Evolutionary conservation across 2,888 invertebrate species (phyloP), one percentile per base, ranked within the genome.

Genomic region (Homarus gammarus): DNA sequence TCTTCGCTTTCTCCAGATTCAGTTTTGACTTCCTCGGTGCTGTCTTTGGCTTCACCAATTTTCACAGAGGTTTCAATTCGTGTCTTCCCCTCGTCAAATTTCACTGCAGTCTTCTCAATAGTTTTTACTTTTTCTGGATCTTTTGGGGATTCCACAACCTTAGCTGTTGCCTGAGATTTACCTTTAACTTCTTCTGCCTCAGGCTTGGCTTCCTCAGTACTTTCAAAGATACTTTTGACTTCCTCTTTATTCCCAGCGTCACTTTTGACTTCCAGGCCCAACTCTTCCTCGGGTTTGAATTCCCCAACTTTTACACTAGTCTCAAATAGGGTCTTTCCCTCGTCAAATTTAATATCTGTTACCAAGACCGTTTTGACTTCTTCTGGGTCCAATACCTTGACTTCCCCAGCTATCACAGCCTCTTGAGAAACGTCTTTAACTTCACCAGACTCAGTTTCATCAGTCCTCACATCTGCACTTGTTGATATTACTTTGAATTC

Each of bases 301-400:
- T 85, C 85, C n/a, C 56, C 77, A 22, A 61, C 72, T 31, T 77
- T 56, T 49, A 61, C 75, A 75, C 75, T 8, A 27, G 56, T 77
- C 33, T 85, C 36, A 31, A 85, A 31, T 36, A 40, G 15, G 10
- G 72, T 84, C 51, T 73, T 84, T 36, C 72, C 73, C n/a, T 51
- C 84, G 44, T 84, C 73, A 56, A 84, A 72, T 31, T 84, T 72
- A 15, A 78, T 12, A 3, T 33, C 44, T 31, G 78, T 79, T 5
- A 36, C 36, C 6, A 36, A 44, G 22, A 22, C 68, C n/a, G 40
- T 64, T 40, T 22, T 31, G 31, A 81, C 27, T 61, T 64, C 49
- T 8, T 75, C 49, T 51, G 78, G n/a, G 31, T 64, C 68, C 51
- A 1, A 8, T 31, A 44, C 40, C n/a, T 77, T 40, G 3, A 22